Conservation (phyloP, 2,888 invertebrate species). For the Andricus curvator region DNA sequence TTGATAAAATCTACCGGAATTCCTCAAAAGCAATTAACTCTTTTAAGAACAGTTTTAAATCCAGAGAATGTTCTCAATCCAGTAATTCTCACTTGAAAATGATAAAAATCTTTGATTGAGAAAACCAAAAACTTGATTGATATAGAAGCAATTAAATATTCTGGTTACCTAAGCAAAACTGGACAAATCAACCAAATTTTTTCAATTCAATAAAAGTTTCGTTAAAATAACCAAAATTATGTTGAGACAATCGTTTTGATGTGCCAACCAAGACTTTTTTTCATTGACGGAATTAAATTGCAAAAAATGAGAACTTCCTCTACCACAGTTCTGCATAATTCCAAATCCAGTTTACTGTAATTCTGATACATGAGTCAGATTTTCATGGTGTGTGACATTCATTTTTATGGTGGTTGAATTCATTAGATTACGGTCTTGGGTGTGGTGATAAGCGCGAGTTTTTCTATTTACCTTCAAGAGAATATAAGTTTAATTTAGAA, state of each 20-base stretch:
- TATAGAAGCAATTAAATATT: too few species aligned
- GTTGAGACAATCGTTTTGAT: neutral
- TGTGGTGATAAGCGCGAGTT: slow-evolving; percentile 19
- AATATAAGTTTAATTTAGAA: neutral
- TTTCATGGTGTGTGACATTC: slow-evolving; percentile 23
- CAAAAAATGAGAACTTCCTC: too few species aligned
- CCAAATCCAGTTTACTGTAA: neutral
- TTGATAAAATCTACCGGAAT: slow-evolving; percentile 15
- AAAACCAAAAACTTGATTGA: too few species aligned
- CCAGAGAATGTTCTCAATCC: neutral
- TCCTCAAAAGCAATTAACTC: neutral
- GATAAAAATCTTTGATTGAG: too few species aligned
- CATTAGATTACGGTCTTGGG: slow-evolving; percentile 2
- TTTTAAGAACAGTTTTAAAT: neutral
- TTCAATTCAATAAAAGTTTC: neutral
- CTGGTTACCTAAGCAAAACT: too few species aligned
- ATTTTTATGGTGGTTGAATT: slow-evolving; percentile 13
- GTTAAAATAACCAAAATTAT: too few species aligned
- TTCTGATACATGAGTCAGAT: neutral
- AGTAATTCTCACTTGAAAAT: neutral
- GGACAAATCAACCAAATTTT: too few species aligned
- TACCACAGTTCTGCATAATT: neutral
- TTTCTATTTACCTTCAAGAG: neutral
- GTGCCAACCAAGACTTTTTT: too few species aligned
- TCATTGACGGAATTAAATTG: too few species aligned